A percentile compares a stretch with the other conserved stretches of the same genome.
phyloP scores from a whole-genome alignment of 2,888 invertebrate genomes.

The Aricia artaxerxes region DNA sequence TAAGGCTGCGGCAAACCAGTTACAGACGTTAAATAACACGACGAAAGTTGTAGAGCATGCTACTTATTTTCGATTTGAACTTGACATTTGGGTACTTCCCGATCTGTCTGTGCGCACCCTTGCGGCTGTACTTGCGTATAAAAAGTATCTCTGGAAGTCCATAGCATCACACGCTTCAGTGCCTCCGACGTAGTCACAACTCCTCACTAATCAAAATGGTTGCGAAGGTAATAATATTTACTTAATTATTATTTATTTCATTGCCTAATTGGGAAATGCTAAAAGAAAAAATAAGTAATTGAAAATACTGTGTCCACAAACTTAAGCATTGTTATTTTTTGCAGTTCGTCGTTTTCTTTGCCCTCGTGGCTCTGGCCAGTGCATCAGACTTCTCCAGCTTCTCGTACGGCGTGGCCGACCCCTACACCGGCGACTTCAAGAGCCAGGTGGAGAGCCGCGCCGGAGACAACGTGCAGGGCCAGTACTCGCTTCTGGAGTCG shows the following conservation, averaged over 20 bases:
- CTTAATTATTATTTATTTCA: slow-evolving; percentile 22
- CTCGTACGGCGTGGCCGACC: slow-evolving; percentile 74
- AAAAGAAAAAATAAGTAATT: not conserved
- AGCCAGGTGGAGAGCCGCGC: slow-evolving; percentile 83
- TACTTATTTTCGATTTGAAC: slow-evolving; percentile 28
- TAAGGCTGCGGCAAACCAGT: slow-evolving; percentile 21
- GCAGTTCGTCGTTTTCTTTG: slow-evolving; percentile 66
- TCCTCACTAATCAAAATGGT: slow-evolving; percentile 54
- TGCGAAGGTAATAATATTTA: slow-evolving; percentile 58
- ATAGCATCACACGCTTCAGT: slow-evolving; percentile 55
- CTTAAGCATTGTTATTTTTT: slow-evolving; percentile 46
- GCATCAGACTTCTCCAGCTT: slow-evolving; percentile 62
- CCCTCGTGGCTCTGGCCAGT: slow-evolving; percentile 61
- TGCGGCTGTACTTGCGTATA: slow-evolving; percentile 12
- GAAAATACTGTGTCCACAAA: not conserved
- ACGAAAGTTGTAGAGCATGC: slow-evolving; percentile 26
- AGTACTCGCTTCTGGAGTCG: slow-evolving; percentile 77
- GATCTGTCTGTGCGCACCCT: slow-evolving; percentile 27
- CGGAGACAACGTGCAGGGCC: slow-evolving; percentile 82
- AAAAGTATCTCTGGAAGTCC: slow-evolving; percentile 12
- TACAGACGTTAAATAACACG: slow-evolving; percentile 17
- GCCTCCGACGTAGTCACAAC: slow-evolving; percentile 59
- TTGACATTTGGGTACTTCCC: slow-evolving; percentile 38
- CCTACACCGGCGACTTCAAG: slow-evolving; percentile 75
- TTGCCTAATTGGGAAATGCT: not conserved